These are phyloP conservation scores for Drosophila nasuta DNA, from an alignment of 1,140 invertebrate genomes.

Conservation along the genomic window DNA sequence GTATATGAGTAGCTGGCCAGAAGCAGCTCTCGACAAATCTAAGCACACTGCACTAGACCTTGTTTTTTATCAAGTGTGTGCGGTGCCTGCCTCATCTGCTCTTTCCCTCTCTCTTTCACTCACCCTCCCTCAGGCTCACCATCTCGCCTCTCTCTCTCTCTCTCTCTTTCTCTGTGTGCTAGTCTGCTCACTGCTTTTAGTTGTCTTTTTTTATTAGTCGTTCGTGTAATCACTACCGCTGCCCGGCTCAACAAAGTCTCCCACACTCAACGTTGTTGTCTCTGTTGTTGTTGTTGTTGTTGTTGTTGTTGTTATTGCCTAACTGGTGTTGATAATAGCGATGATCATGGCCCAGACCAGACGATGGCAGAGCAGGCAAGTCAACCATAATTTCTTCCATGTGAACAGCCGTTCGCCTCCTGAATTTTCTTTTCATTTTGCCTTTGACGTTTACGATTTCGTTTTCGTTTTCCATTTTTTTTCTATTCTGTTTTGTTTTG, in stretches of 20 bases:
- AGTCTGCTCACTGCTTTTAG: constrained; percentile 55
- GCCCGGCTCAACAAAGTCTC: constrained; percentile 1
- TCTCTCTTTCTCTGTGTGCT: background rate
- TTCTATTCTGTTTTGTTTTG: background rate
- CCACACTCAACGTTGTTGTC: constrained; percentile 4
- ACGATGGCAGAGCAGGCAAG: constrained; percentile 30
- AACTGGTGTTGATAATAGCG: constrained; percentile 79
- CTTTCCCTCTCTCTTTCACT: background rate
- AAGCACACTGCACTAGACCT: constrained; percentile 67
- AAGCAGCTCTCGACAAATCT: constrained; percentile 17
- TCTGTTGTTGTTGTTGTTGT: background rate
- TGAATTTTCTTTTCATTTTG: constrained; percentile 20
- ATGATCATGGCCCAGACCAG: constrained; percentile 60
- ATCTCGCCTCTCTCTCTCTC: background rate
- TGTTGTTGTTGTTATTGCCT: constrained; percentile 58
- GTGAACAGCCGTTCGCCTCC: constrained; percentile 40
- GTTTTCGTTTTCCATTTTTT: constrained; percentile 21
- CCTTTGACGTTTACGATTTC: constrained; percentile 14
- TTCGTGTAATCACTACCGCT: constrained; percentile 72
- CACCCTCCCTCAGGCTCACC: background rate
- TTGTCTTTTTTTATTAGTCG: constrained; percentile 76
- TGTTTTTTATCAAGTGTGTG: constrained; percentile 53
- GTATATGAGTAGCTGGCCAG: constrained; percentile 23
- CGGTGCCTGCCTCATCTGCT: background rate
- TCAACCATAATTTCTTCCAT: constrained; percentile 66